A percentile compares a stretch with the other conserved stretches of the same genome.
Conservation (phyloP, 2,113 vertebrate species). For the Labeo rohita region DNA sequence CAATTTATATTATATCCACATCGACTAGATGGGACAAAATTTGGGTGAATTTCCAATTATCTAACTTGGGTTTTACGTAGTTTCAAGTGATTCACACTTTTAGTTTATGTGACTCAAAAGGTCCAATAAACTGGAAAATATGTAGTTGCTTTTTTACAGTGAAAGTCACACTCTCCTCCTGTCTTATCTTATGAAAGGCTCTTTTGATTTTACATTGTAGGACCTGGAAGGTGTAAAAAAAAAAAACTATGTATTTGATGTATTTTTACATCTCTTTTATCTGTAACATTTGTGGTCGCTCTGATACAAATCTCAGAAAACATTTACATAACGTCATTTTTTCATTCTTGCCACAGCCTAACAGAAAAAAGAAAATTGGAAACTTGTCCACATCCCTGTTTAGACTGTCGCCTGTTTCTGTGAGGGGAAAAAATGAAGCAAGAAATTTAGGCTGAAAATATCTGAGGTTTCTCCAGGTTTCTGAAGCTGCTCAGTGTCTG, state of each 20-base stretch:
- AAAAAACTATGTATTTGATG: background rate
- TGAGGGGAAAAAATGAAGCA: conserved; percentile 54
- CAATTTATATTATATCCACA: background rate
- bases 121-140: background rate
- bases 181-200: conserved; percentile 7
- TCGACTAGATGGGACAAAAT: background rate
- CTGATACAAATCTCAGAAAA: conserved; percentile 1
- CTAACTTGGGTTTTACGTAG: background rate
- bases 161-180: background rate
- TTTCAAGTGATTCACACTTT: background rate
- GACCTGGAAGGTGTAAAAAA: background rate
- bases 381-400: conserved; percentile 27
- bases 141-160: background rate
- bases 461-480: conserved; percentile 71
- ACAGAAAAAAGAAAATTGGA: background rate
- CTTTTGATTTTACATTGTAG: background rate
- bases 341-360: background rate
- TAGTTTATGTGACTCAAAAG: background rate
- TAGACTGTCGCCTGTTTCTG: conserved; percentile 63
- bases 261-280: background rate
- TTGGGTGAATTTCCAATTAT: background rate
- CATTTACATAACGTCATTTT: background rate
- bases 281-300: background rate
- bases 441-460: conserved; percentile 66
- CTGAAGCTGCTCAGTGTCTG: conserved; percentile 58